These are phyloP conservation scores for Austrofundulus limnaeus DNA, from an alignment of 2,113 vertebrate genomes.

Conservation along the genomic window DNA sequence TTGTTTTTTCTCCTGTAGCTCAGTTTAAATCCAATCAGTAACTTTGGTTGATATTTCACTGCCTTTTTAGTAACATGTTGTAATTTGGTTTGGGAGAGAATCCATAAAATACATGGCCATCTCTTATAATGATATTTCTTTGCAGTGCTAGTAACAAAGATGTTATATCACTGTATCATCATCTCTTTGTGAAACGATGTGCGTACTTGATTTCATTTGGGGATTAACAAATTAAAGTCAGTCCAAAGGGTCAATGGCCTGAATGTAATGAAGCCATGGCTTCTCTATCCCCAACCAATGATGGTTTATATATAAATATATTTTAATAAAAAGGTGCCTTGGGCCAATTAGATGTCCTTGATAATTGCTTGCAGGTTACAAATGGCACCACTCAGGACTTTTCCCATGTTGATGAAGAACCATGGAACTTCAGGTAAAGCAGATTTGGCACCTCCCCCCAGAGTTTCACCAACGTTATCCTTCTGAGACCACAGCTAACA, in stretches of 20 bases:
- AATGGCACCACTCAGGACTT: slow-evolving; percentile 90
- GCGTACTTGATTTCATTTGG: slow-evolving; percentile 14
- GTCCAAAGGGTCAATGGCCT: slow-evolving; percentile 31
- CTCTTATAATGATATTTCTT: slow-evolving; percentile 9
- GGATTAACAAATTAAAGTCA: slow-evolving; percentile 22
- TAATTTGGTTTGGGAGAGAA: slow-evolving; percentile 79
- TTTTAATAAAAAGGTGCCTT: slow-evolving; percentile 69
- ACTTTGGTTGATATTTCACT: slow-evolving; percentile 18
- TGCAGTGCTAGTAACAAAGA: slow-evolving; percentile 11
- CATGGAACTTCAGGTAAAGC: slow-evolving; percentile 90
- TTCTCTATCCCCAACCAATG: slow-evolving; percentile 76
- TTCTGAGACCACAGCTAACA: slow-evolving; percentile 43
- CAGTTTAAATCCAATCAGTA: slow-evolving; percentile 22
- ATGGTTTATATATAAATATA: slow-evolving; percentile 47
- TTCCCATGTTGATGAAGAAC: slow-evolving; percentile 90
- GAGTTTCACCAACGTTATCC: slow-evolving; percentile 76
- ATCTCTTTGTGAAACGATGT: slow-evolving; percentile 5
- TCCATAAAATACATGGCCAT: slow-evolving; percentile 76
- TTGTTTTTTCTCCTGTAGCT: slow-evolving; percentile 27
- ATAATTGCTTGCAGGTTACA: slow-evolving; percentile 95
- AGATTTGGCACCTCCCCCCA: slow-evolving; percentile 81
- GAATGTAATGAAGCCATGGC: slow-evolving; percentile 53
- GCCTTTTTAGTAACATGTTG: slow-evolving; percentile 42
- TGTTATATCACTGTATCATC: slow-evolving; percentile 19
- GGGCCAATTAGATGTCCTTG: slow-evolving; percentile 83